Base-by-base conservation (phyloP, 2,113 vertebrate genomes). In the Theristicus caerulescens region DNA sequence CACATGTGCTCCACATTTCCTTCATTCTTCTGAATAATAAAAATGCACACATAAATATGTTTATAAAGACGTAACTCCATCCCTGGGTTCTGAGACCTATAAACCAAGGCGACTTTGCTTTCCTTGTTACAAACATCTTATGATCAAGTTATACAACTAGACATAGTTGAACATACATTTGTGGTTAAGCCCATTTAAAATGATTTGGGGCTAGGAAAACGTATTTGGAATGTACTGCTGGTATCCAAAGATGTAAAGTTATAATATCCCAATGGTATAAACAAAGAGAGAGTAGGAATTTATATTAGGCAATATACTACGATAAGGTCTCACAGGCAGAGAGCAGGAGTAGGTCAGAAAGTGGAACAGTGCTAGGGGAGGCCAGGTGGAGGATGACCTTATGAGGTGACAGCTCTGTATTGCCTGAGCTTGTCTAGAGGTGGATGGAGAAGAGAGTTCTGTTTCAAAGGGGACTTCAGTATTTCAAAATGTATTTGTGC, bases 221-320 rank as follows among this genome's bases (percentile, higher is more conserved):
- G 36, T 83, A 92, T 94, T 78, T 90, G 94, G 92, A 95, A 95
- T 88, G 65, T 54, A 67, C 24, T 82, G 34, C 42, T 89, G 34
- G 40, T 86, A 57, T 95, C 72, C 91, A 92, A 91, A 92, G 74
- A 84, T 51, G 47, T 91, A 16, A 84, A 90, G 44, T 87, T 93
- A 62, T 80, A 85, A 52, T 77, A 85, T 79, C 84, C 86, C 94
- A 73, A 14, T 36, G 73, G 86, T 66, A 72, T 47, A 91, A 95
- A 85, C 70, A 91, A 94, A 58, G 67, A 85, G 31, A 79, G 58
- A 76, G 51, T 32, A 94, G 61, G 91, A 94, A 95, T 92, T 96
- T 96, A 21, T 94, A 47, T 49, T 49, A 65, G 69, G 49, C 61
- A 58, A 20, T 58, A 46, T 38, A 58, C 19, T 73, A 40, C 57